Percentiles rank a stretch among this genome's conserved stretches.
Conservation (phyloP, 2,888 invertebrate species). For the Seira ritae region DNA sequence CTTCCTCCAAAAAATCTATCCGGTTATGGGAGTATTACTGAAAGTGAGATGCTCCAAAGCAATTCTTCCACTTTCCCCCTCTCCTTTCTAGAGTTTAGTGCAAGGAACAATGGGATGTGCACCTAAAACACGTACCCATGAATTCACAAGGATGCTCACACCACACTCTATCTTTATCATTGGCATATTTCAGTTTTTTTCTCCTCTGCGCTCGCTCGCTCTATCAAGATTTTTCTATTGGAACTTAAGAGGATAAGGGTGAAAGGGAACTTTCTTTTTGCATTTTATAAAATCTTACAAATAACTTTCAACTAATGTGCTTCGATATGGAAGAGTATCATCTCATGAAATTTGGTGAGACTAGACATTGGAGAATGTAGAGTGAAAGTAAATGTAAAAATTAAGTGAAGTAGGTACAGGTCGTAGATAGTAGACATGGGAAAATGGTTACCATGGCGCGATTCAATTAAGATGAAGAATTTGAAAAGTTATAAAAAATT, state of each 20-base stretch:
- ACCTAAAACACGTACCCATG: conserved; percentile 28
- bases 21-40: conserved; percentile 23
- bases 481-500: too few relatives aligned
- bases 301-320: conserved; percentile 32
- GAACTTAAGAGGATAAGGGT: too few relatives aligned
- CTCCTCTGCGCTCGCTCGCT: too few relatives aligned
- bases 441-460: too few relatives aligned
- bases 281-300: conserved; percentile 42
- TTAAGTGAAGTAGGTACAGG: too few relatives aligned
- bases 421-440: too few relatives aligned
- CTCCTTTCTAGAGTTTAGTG: not conserved
- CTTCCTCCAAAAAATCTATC: conserved; percentile 33
- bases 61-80: conserved; percentile 44
- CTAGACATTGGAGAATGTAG: too few relatives aligned
- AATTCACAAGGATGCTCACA: not conserved
- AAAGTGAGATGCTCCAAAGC: conserved; percentile 24
- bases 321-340: conserved; percentile 32
- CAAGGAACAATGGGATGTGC: too few relatives aligned
- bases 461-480: too few relatives aligned
- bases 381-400: too few relatives aligned
- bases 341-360: too few relatives aligned
- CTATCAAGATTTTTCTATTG: too few relatives aligned
- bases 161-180: conserved; percentile 50
- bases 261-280: not conserved
- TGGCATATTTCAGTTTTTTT: conserved; percentile 35